Evolutionary conservation across 2,797 vertebrate species (phyloP).

Genomic region (Pseudomugil gertrudae): DNA sequence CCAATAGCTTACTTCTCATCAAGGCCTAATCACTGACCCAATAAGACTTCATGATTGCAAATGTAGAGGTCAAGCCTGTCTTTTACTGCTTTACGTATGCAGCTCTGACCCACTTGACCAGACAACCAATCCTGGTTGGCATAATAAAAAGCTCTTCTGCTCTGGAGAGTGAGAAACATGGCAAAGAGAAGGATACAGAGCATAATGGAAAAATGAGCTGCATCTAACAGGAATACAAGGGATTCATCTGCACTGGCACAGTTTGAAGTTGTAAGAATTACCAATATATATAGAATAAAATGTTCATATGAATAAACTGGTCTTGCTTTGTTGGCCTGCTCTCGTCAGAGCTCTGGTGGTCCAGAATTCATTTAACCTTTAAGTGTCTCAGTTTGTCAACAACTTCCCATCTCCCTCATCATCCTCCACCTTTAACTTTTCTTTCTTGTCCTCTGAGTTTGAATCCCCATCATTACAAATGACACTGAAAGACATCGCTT

Average conservation of each 20-base stretch:
- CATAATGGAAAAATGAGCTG: slow-evolving; percentile 4
- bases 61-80: slow-evolving; percentile 64
- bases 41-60: slow-evolving; percentile 66
- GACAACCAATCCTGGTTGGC: slow-evolving; percentile 25
- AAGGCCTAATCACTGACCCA: slow-evolving; percentile 69
- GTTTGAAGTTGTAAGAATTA: too few relatives aligned
- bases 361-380: slow-evolving; percentile 29
- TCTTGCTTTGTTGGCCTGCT: neutral
- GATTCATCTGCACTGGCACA: too few relatives aligned
- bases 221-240: slow-evolving; percentile 3
- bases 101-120: slow-evolving; percentile 51
- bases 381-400: slow-evolving; percentile 58
- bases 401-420: slow-evolving; percentile 39
- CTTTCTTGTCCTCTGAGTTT: slow-evolving; percentile 56
- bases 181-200: slow-evolving; percentile 11
- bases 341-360: slow-evolving; percentile 15
- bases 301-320: neutral
- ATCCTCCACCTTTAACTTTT: slow-evolving; percentile 49
- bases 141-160: slow-evolving; percentile 50
- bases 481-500: slow-evolving; percentile 64
- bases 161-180: slow-evolving; percentile 15
- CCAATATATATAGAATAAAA: too few relatives aligned
- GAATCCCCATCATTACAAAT: slow-evolving; percentile 58
- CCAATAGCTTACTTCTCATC: slow-evolving; percentile 59
- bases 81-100: slow-evolving; percentile 49